phyloP scores from a whole-genome alignment of 2,888 invertebrate species.

The Eucera pruinosa region DNA sequence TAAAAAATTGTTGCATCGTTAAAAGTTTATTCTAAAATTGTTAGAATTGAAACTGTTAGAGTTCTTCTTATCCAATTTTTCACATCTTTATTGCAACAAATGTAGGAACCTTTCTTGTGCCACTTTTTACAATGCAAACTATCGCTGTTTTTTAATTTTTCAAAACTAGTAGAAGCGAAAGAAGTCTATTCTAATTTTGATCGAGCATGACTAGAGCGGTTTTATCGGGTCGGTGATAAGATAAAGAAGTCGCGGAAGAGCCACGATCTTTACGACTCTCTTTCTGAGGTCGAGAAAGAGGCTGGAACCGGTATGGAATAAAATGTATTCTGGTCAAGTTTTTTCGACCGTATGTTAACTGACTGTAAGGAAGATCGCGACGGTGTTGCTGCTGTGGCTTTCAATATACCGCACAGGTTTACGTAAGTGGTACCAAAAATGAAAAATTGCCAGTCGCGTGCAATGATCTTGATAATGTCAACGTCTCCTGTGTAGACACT shows the following conservation, averaged over 20 bases:
- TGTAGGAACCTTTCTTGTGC: too few species aligned
- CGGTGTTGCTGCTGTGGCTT: slow-evolving; percentile 41
- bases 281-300: slow-evolving; percentile 12
- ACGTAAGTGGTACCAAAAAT: slow-evolving; percentile 32
- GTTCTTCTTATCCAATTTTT: too few species aligned
- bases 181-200: slow-evolving; percentile 2
- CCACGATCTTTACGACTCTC: slow-evolving; percentile 25
- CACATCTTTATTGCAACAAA: too few species aligned
- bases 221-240: slow-evolving; percentile 43
- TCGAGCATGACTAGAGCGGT: background rate
- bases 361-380: slow-evolving; percentile 26
- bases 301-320: slow-evolving; percentile 54
- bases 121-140: too few species aligned
- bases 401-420: slow-evolving; percentile 49
- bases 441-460: slow-evolving; percentile 47
- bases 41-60: too few species aligned
- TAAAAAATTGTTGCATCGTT: too few species aligned
- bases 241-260: slow-evolving; percentile 31
- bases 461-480: slow-evolving; percentile 37
- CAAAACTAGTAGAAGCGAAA: background rate
- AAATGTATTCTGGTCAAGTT: slow-evolving; percentile 49
- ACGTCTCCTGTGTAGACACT: slow-evolving; percentile 4
- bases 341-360: slow-evolving; percentile 32
- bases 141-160: too few species aligned
- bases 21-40: too few species aligned